Evolutionary conservation across 1,140 invertebrate genomes (phyloP).

Genomic region (Sitophilus oryzae): DNA sequence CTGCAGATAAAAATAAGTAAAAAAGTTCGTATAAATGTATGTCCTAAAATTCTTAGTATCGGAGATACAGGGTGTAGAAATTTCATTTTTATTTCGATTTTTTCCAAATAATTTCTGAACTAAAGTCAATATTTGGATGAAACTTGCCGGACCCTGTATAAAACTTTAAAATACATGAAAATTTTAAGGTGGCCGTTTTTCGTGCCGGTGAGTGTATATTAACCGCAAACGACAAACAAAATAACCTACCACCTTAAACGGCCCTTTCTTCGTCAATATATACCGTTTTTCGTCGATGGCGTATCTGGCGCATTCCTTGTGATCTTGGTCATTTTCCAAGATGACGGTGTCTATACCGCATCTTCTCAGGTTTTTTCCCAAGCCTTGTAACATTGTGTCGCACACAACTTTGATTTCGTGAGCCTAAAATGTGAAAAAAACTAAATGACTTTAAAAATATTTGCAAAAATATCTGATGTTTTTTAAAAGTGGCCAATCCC

Average conservation of each 20-base stretch:
- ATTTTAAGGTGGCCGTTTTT: too few relatives aligned
- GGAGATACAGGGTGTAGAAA: too few relatives aligned
- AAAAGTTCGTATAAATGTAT: too few relatives aligned
- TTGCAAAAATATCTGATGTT: not conserved
- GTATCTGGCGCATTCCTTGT: slow-evolving; percentile 48
- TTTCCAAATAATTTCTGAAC: too few relatives aligned
- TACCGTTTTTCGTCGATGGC: slow-evolving; percentile 50
- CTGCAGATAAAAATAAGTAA: too few relatives aligned
- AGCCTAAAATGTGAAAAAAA: slow-evolving; percentile 18
- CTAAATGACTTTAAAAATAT: not conserved
- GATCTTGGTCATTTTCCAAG: slow-evolving; percentile 47
- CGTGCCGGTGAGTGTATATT: too few relatives aligned
- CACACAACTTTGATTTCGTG: slow-evolving; percentile 48
- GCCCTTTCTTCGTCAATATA: slow-evolving; percentile 51
- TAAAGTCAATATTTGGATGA: too few relatives aligned
- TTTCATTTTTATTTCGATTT: too few relatives aligned
- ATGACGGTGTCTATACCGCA: slow-evolving; percentile 61
- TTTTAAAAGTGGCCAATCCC: too few relatives aligned
- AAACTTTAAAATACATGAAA: too few relatives aligned
- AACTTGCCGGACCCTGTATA: too few relatives aligned
- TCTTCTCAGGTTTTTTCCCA: slow-evolving; percentile 56
- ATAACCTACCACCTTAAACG: slow-evolving; percentile 42
- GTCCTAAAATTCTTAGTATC: too few relatives aligned
- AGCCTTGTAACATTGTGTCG: slow-evolving; percentile 50
- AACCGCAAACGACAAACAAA: not conserved